Conservation (phyloP, 2,113 vertebrate species). For the Paracanthobrama guichenoti region DNA sequence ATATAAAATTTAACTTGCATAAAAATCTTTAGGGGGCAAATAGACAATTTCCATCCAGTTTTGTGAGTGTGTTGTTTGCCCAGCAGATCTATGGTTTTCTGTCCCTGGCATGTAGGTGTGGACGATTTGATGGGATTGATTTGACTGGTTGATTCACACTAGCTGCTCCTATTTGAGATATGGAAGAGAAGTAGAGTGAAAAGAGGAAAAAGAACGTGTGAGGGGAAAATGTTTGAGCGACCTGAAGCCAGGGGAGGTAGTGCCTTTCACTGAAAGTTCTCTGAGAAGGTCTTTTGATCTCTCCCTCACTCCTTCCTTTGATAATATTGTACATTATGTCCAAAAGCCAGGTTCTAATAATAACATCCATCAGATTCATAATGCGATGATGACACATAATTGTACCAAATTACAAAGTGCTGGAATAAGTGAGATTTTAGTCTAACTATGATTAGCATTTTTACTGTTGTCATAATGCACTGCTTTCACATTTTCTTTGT, state of each 20-base stretch:
- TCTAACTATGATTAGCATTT: conserved; percentile 3
- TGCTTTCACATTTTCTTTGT: background rate
- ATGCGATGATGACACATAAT: background rate
- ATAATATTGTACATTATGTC: conserved; percentile 20
- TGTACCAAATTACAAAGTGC: conserved; percentile 5
- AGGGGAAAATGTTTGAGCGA: background rate
- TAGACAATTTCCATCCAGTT: background rate
- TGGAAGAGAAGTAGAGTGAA: background rate
- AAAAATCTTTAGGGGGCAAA: conserved; percentile 1
- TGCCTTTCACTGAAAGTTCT: conserved; percentile 1
- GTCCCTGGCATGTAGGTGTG: background rate
- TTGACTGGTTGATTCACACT: conserved; percentile 7
- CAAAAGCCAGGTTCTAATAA: conserved; percentile 7
- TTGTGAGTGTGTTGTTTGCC: background rate
- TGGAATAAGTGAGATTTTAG: background rate
- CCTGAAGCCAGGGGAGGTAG: background rate
- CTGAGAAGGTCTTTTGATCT: background rate
- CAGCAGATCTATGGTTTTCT: background rate
- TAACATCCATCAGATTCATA: conserved; percentile 27
- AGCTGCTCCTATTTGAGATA: background rate
- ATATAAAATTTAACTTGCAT: too few species aligned
- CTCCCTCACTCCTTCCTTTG: background rate
- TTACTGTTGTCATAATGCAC: background rate
- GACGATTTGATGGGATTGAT: background rate
- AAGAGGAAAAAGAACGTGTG: background rate